phyloP scores from a whole-genome alignment of 2,797 vertebrate genomes.

The Agapornis canus region DNA sequence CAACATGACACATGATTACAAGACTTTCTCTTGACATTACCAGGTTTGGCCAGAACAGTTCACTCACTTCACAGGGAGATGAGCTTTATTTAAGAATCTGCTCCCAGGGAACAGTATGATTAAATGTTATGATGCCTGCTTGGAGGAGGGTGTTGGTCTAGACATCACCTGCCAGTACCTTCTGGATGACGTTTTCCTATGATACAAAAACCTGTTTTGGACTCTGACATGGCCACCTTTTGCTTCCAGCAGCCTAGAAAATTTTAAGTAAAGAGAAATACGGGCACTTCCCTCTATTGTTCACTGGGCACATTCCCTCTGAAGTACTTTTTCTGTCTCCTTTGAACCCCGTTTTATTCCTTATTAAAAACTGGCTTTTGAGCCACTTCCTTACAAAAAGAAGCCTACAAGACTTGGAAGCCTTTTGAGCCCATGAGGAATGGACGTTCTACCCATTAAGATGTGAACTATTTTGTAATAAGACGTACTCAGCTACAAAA shows the following conservation, averaged over 20 bases:
- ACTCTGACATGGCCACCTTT: neutral
- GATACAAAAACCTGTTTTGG: neutral
- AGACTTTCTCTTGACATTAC: neutral
- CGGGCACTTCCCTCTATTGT: neutral
- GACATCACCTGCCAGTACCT: neutral
- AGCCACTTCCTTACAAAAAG: neutral
- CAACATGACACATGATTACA: fast-evolving
- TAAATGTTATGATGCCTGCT: neutral
- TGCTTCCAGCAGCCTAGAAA: neutral
- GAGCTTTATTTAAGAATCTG: neutral
- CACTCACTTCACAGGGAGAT: neutral
- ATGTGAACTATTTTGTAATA: neutral
- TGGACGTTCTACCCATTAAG: neutral
- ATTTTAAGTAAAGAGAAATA: neutral
- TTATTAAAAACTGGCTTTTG: neutral
- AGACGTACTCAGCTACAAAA: neutral
- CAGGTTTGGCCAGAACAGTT: neutral
- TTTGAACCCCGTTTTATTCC: neutral
- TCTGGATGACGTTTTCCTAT: neutral
- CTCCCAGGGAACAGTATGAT: neutral
- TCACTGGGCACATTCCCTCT: neutral
- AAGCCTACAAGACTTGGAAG: neutral
- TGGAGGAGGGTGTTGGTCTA: neutral
- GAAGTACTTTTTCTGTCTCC: neutral
- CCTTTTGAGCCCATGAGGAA: neutral